Percentiles rank a stretch among this genome's conserved stretches.
Conservation (phyloP, 2,797 vertebrate species). For the Propithecus perrieri region DNA sequence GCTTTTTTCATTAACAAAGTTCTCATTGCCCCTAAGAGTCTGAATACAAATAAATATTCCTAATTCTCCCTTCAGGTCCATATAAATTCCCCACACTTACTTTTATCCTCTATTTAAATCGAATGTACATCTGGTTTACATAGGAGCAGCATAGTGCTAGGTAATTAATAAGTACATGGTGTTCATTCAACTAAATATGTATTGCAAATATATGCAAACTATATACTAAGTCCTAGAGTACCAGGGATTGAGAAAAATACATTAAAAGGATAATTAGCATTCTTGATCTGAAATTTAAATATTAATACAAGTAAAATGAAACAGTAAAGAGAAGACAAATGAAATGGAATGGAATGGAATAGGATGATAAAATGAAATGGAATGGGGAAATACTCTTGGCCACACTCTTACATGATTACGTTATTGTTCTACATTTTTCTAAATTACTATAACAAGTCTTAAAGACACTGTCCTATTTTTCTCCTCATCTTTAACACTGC, state of each 20-base stretch:
- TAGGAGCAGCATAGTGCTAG: background rate
- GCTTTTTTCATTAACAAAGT: background rate
- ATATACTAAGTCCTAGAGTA: background rate
- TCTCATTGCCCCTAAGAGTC: background rate
- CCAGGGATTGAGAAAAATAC: background rate
- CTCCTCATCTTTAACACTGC: background rate
- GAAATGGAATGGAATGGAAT: background rate
- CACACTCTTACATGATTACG: background rate
- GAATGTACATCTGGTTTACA: background rate
- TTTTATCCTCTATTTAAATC: background rate
- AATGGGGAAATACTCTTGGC: background rate
- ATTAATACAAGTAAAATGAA: slow-evolving; percentile 20
- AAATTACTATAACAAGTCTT: background rate
- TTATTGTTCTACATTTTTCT: background rate
- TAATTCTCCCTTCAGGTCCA: background rate
- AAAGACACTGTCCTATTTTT: background rate
- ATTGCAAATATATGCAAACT: background rate
- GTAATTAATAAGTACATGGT: background rate
- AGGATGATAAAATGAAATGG: background rate
- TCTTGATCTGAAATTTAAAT: background rate
- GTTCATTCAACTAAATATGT: background rate
- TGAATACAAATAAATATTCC: slow-evolving; percentile 15
- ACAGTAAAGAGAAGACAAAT: background rate
- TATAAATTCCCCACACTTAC: background rate
- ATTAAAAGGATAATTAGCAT: background rate